These are phyloP conservation scores for Caenorhabditis auriculariae DNA, from an alignment of 2,888 invertebrate genomes.

Conservation along the genomic window DNA sequence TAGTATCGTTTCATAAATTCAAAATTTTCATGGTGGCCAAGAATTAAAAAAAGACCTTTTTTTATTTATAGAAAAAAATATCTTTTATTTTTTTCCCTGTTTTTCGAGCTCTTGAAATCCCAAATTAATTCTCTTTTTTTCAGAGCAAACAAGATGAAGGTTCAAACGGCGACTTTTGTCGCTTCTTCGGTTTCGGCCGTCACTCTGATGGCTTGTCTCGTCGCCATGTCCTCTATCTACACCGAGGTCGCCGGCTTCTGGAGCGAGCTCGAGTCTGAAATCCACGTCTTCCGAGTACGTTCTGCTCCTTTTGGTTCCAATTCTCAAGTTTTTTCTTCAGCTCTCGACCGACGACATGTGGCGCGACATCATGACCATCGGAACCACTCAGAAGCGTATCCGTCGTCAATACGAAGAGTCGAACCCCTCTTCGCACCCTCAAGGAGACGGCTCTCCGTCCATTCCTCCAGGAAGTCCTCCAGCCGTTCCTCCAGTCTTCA, in stretches of 20 bases:
- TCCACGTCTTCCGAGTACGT: slow-evolving; percentile 51
- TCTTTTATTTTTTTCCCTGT: too few species aligned
- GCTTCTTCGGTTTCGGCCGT: slow-evolving; percentile 58
- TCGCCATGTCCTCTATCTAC: slow-evolving; percentile 57
- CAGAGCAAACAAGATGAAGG: slow-evolving; percentile 52
- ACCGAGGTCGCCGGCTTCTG: slow-evolving; percentile 55
- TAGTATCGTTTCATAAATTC: too few species aligned
- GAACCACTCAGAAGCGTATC: slow-evolving; percentile 32
- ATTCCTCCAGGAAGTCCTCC: slow-evolving; percentile 47
- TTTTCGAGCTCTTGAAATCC: too few species aligned
- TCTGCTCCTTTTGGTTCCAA: background rate
- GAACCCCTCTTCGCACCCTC: slow-evolving; percentile 25
- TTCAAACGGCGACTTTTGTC: slow-evolving; percentile 57
- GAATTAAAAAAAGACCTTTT: too few species aligned
- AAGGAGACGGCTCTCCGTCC: slow-evolving; percentile 40
- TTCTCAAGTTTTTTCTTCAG: slow-evolving; percentile 17
- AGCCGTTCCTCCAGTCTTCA: slow-evolving; percentile 50
- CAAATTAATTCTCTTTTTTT: too few species aligned
- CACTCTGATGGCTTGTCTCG: slow-evolving; percentile 54
- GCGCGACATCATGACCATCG: slow-evolving; percentile 57
- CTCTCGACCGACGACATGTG: slow-evolving; percentile 58
- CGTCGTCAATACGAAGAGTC: slow-evolving; percentile 42
- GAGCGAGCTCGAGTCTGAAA: slow-evolving; percentile 58
- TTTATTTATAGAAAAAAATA: too few species aligned
- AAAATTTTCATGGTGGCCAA: too few species aligned